Base-by-base conservation (phyloP, 2,888 invertebrate species). In the Syritta pipiens region DNA sequence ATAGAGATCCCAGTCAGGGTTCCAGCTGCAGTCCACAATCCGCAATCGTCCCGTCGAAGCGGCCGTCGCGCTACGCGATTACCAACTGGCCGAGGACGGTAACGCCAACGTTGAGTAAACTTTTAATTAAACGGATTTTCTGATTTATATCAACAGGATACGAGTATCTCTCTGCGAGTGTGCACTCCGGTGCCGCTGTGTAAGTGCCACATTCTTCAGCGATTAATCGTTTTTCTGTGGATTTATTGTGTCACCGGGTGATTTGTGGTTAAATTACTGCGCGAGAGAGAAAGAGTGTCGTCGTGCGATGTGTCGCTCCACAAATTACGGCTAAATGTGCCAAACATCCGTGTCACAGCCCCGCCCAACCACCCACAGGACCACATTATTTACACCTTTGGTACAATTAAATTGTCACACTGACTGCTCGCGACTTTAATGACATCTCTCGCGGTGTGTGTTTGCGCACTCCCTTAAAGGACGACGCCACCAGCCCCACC, bases 221-320 rank as follows among this genome's bases (percentile, higher is more conserved):
- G 68, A 81, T 82, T 82, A 81, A 81, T 82, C 81, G 82, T 81
- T 82, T 81, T 79, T 68, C 81, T 81, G 77, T 82, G 75, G 81
- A 82, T 82, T 82, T 82, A 82, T 81, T 76, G 75, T 81, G 81
- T 82, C 81, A 82, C 81, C 65, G 79, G 72, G 82, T 81, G 82
- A 82, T 82, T 82, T 82, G 82, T 82, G 81, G 82, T 81, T 71
- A 60, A 75, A 81, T 81, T 81, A 75, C 68, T 57, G 69, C 68
- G 20, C 62, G 12, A 22, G 19, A 42, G 60, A 26, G 51, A 17
- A 51, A 32, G 57, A 59, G 28, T 37, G 51, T n/a, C n/a, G 32
- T 22, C 32, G 51, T 12, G 63, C 22, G 17, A 6, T 22, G 14
- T 12, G 19, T 14, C 57, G 60, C 24, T 51, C 44, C 63, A 75